Base-by-base conservation (phyloP, 2,888 invertebrate species). In the Dryadula phaetusa region DNA sequence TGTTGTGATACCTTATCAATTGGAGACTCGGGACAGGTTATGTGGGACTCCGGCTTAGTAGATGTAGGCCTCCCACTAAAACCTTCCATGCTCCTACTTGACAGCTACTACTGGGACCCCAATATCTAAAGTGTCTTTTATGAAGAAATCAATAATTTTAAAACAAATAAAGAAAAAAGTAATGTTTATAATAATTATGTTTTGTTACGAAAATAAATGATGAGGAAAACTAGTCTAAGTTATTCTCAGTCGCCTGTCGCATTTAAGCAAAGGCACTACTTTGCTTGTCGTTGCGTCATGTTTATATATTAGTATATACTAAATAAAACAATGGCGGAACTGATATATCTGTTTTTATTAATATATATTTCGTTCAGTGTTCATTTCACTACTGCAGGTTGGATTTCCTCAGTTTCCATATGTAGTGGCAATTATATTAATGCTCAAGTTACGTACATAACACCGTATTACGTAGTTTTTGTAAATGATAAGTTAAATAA, bases 291-390 rank as follows among this genome's bases (percentile, higher is more conserved):
- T 49, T 49, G n/a, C 8, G n/a, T 25, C 6, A n/a, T n/a, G 40
- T n/a, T n/a, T n/a, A n/a, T n/a, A n/a, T n/a, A n/a, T n/a, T n/a
- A n/a, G n/a, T n/a, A n/a, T n/a, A n/a, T n/a, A n/a, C n/a, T n/a
- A n/a, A n/a, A n/a, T n/a, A 2, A 49, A 14, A 49, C 25, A 25
- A 49, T 49, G 49, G 49, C 49, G 49, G 49, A 49, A 6, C 2
- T 49, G 7, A 8, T 49, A 25, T 25, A 25, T 8, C 3, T 8
- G 25, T 49, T 25, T 25, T 3, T 25, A 25, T 14, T 49, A n/a
- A 25, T 49, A 3, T 25, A n/a, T 25, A 14, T 49, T 25, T 49
- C 7, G 2, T 25, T n/a, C 25, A 49, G 7, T 2, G 2, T 25
- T 25, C 25, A 49, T 8, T 25, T 25, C 25, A n/a, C n/a, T 49